Conservation (phyloP, 2,113 vertebrate genomes). For the Pachyramphus minor region DNA sequence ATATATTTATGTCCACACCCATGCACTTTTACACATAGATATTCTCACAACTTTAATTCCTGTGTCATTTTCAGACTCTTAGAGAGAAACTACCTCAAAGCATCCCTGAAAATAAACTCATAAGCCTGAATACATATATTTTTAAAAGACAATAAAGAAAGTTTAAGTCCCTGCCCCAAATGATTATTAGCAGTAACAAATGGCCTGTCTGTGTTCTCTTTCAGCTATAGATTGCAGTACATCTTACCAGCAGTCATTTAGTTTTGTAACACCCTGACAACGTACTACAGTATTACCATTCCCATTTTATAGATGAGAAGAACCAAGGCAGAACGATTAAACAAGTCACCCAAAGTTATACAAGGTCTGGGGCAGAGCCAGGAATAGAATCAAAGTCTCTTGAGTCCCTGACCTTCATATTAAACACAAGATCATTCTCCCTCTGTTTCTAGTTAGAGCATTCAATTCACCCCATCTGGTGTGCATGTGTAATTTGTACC, state of each 20-base stretch:
- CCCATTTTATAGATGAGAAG: conserved; percentile 55
- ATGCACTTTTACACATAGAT: background rate
- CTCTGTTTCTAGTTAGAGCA: conserved; percentile 53
- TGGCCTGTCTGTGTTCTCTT: background rate
- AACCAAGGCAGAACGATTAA: conserved; percentile 61
- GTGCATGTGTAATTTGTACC: conserved; percentile 55
- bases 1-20: background rate
- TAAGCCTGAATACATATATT: background rate
- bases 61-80: background rate
- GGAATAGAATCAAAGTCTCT: conserved; percentile 62
- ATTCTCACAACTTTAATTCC: background rate
- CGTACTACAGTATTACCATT: conserved; percentile 15
- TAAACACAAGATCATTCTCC: conserved; percentile 64
- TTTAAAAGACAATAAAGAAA: background rate
- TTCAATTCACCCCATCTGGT: conserved; percentile 62
- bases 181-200: conserved; percentile 18
- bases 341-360: conserved; percentile 66
- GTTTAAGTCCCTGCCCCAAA: background rate
- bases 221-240: background rate
- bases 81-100: background rate
- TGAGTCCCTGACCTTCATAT: conserved; percentile 59
- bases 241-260: conserved; percentile 34
- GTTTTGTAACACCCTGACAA: conserved; percentile 44
- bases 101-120: background rate
- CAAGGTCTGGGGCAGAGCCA: conserved; percentile 62